Evolutionary conservation across 1,140 invertebrate genomes (phyloP), one percentile per base, ranked within the genome.

Genomic region (Fopius arisanus): DNA sequence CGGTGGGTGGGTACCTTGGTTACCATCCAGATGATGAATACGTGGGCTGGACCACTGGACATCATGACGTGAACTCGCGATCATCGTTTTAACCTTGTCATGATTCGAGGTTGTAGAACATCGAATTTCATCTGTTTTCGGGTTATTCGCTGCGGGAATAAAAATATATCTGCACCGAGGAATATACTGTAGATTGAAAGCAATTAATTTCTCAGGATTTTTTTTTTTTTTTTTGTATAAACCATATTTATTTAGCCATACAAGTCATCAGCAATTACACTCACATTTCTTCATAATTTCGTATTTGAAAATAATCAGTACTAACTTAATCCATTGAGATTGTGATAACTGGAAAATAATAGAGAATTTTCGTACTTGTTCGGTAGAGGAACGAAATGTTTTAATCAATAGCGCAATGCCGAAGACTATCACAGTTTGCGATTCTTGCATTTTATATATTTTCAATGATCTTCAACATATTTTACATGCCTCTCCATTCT

Each of bases 371-470:
- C 16, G n/a, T 16, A 5, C 16, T 48, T 5, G n/a, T 14, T 48
- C 33, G 12, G n/a, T n/a, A n/a, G 33, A 37, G 1, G 33, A 37
- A 37, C 33, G 12, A 10, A 37, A 7, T 4, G 12, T 37, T 37
- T 37, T 7, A 9, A 23, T 59, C 9, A 59, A 59, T 59, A 19
- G 63, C 67, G 75, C 77, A 80, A 79, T 76, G 77, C 75, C 80
- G 80, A 76, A 81, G 79, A 81, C 78, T 82, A 82, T 82, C 80
- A 82, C 79, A 82, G 80, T 81, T 81, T 70, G 71, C 78, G 75
- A 78, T 79, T 77, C 73, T 78, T 78, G 77, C 75, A 59, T 76
- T 65, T 59, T 59, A 26, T 59, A 59, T 59, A 59, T 59, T 59
- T 59, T 59, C 19, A 19, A 19, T 59, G 3, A 26, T 59, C 26